These are phyloP conservation scores for Ommatoiulus sabulosus DNA, from an alignment of 2,888 invertebrate genomes.

Conservation along the genomic window DNA sequence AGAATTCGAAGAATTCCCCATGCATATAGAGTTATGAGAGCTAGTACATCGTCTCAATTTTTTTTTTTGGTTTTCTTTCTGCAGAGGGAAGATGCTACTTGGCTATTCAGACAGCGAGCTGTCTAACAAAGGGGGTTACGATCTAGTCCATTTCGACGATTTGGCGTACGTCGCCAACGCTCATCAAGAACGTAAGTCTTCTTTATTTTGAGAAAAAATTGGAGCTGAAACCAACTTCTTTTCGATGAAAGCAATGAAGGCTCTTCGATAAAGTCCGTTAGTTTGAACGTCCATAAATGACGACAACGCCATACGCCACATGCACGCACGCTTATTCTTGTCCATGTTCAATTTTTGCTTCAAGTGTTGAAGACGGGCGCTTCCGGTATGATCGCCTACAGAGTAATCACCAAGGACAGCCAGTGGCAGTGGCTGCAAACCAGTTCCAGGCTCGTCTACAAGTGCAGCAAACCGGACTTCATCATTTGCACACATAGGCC, in stretches of 20 bases:
- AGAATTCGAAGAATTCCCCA: too few relatives aligned
- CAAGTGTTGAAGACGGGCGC: conserved; percentile 98
- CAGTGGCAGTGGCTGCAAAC: conserved; percentile 99
- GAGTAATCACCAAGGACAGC: conserved; percentile 93
- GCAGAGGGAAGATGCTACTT: conserved; percentile 91
- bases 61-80: conserved; percentile 61
- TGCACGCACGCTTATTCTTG: neutral
- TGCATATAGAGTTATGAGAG: too few relatives aligned
- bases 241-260: neutral
- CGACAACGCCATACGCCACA: too few relatives aligned
- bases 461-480: conserved; percentile 99
- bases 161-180: conserved; percentile 97
- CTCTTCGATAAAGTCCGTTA: neutral
- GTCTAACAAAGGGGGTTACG: conserved; percentile 95
- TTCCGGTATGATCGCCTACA: conserved; percentile 98
- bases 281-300: too few relatives aligned
- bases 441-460: conserved; percentile 95
- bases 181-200: conserved; percentile 95
- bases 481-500: conserved; percentile 99
- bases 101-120: conserved; percentile 94
- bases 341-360: neutral
- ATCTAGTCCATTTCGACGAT: conserved; percentile 97
- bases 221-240: neutral
- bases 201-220: neutral
- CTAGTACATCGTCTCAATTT: conserved; percentile 50